Evolutionary conservation across 2,888 invertebrate species (phyloP), one percentile per base, ranked within the genome.

Genomic region (Agapetus fuscipes): DNA sequence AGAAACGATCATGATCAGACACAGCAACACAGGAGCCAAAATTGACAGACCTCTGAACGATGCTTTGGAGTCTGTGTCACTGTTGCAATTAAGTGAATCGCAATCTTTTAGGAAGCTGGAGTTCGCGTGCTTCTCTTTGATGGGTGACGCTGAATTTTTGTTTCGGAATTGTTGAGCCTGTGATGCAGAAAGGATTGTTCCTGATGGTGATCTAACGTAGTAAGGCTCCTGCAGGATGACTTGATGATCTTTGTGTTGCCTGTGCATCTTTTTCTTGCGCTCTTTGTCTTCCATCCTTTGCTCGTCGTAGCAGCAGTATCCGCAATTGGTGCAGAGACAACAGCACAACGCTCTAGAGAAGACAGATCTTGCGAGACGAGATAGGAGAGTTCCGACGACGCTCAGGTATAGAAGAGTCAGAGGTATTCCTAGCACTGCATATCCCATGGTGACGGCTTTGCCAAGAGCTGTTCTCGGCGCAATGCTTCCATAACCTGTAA

Each of bases 401-500:
- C 89, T 87, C 49, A 91, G 71, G 60, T 90, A 91, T 34, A 91
- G 77, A 41, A 91, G 73, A 39, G 89, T 90, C 48, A 91, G 62
- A 1, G 91, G 91, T 51, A 91, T 90, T 13, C 91, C 90, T 41
- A 91, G 72, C 49, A 86, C 77, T 26, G 89, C 88, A 61, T 89
- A 90, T 12, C 81, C 81, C 64, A 88, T 80, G n/a, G 94, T 94
- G 2, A 91, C 83, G 25, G 88, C 79, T 61, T 94, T 89, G 5
- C 94, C 94, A 45, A 88, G 66, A n/a, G 85, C 79, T 16, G 94
- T 93, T 53, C 81, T 80, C 0, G 94, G 93, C 1, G 91, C 85
- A 37, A 91, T 85, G 61, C 89, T 91, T 39, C 94, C 94, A 56
- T 93, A 95, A 52, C 94, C 93, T 93, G 73, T 1, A 65, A 70